These are phyloP conservation scores for Drosophila anceps DNA, from an alignment of 2,888 invertebrate species.

Conservation along the genomic window DNA sequence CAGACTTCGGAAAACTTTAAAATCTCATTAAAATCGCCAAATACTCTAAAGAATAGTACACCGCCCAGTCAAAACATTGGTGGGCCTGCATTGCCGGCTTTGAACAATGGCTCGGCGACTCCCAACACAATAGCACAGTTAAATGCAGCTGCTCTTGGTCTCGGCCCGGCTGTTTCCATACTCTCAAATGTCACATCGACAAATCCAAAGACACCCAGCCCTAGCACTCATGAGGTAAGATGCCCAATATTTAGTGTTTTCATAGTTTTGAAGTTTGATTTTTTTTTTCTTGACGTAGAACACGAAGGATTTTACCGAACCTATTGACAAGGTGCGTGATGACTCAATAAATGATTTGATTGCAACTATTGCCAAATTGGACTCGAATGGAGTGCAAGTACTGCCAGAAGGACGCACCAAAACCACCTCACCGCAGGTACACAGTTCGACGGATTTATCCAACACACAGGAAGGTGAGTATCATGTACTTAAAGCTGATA, in stretches of 20 bases:
- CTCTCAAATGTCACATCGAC: slow-evolving; percentile 89
- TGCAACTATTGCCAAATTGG: slow-evolving; percentile 94
- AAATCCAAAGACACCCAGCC: slow-evolving; percentile 94
- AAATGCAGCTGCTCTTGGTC: slow-evolving; percentile 78
- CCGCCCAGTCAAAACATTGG: slow-evolving; percentile 72
- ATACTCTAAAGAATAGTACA: slow-evolving; percentile 84
- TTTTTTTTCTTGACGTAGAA: slow-evolving; percentile 56
- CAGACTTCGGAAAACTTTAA: slow-evolving; percentile 85
- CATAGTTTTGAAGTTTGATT: fast-evolving
- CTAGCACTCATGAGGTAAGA: slow-evolving; percentile 88
- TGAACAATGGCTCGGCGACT: slow-evolving; percentile 60
- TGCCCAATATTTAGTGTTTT: background rate
- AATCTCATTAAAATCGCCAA: slow-evolving; percentile 85
- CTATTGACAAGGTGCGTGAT: slow-evolving; percentile 92
- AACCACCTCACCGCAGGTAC: slow-evolving; percentile 89
- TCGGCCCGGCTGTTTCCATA: slow-evolving; percentile 82
- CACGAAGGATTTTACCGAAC: slow-evolving; percentile 88
- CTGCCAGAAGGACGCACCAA: slow-evolving; percentile 87
- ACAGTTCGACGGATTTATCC: slow-evolving; percentile 90
- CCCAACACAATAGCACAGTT: slow-evolving; percentile 61
- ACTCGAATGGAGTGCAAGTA: slow-evolving; percentile 93
- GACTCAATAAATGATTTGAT: slow-evolving; percentile 94
- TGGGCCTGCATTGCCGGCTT: slow-evolving; percentile 50
- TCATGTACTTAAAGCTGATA: background rate
- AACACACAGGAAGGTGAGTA: slow-evolving; percentile 85